Percentiles rank a stretch among this genome's conserved stretches.
These are phyloP conservation scores for Drosophila kurseongensis DNA, from an alignment of 1,140 invertebrate genomes.

Conservation along the genomic window DNA sequence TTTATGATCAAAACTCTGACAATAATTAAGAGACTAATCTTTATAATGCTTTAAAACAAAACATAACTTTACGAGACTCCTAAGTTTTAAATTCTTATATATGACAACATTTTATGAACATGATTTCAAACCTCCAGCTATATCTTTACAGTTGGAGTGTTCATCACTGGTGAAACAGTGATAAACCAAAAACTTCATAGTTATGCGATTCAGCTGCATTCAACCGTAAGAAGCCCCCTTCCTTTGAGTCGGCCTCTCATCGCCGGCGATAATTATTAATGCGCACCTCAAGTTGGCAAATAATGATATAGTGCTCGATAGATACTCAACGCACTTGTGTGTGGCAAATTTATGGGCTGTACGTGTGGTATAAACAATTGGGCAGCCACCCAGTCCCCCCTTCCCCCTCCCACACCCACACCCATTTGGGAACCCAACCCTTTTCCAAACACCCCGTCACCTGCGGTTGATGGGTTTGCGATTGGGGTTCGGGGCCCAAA, in stretches of 20 bases:
- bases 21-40: too few species aligned
- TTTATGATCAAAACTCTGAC: too few species aligned
- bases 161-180: not conserved
- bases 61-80: too few species aligned
- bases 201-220: constrained; percentile 4
- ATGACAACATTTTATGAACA: too few species aligned
- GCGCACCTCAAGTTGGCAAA: constrained; percentile 37
- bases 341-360: constrained; percentile 31
- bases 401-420: not conserved
- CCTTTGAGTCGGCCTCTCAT: not conserved
- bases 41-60: too few species aligned
- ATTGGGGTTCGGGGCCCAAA: constrained; percentile 11
- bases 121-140: too few species aligned
- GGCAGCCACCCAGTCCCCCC: not conserved
- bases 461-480: constrained; percentile 13
- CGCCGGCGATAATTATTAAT: constrained; percentile 36
- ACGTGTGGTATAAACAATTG: constrained; percentile 40
- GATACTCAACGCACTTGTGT: constrained; percentile 30
- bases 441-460: constrained; percentile 3
- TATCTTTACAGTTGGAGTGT: too few species aligned
- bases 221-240: not conserved
- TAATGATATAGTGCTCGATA: constrained; percentile 37
- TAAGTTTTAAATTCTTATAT: too few species aligned
- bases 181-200: constrained; percentile 15
- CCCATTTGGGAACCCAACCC: not conserved